A percentile compares a stretch with the other conserved stretches of the same genome.
Conservation (phyloP, 2,888 invertebrate species). For the Elegia similella region DNA sequence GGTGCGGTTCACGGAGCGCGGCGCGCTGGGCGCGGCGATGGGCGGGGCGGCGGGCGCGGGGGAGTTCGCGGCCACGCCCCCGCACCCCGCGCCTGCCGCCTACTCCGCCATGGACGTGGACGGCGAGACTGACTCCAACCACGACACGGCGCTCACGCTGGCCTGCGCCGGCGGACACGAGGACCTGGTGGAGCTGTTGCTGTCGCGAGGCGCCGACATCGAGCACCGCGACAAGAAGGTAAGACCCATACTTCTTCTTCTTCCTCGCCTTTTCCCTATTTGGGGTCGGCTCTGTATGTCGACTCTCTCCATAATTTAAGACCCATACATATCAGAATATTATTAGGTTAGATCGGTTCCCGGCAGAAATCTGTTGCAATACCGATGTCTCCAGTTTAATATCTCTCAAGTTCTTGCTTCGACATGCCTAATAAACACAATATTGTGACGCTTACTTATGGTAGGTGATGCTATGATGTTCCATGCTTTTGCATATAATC, state of each 20-base stretch:
- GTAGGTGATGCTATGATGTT: too few relatives aligned
- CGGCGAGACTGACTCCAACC: conserved; percentile 98
- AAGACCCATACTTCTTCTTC: background rate
- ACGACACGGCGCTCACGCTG: conserved; percentile 98
- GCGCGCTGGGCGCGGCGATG: conserved; percentile 33
- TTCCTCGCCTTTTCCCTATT: too few relatives aligned
- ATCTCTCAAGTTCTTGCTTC: too few relatives aligned
- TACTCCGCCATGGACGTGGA: conserved; percentile 95
- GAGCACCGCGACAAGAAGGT: conserved; percentile 98
- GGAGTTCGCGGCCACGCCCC: conserved; percentile 50
- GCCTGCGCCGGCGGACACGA: conserved; percentile 99
- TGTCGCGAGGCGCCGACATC: conserved; percentile 96
- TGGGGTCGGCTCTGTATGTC: too few relatives aligned
- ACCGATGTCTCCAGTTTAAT: too few relatives aligned
- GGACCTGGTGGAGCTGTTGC: conserved; percentile 95
- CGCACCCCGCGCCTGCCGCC: conserved; percentile 74
- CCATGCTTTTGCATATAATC: too few relatives aligned
- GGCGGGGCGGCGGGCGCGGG: conserved; percentile 37
- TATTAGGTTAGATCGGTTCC: too few relatives aligned
- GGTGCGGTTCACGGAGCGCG: conserved; percentile 36
- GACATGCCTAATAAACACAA: too few relatives aligned
- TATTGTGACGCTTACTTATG: too few relatives aligned
- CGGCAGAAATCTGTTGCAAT: too few relatives aligned
- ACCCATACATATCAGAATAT: too few relatives aligned
- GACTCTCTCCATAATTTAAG: too few relatives aligned